phyloP scores from a whole-genome alignment of 2,888 invertebrate species.

The Nemoura dubitans region DNA sequence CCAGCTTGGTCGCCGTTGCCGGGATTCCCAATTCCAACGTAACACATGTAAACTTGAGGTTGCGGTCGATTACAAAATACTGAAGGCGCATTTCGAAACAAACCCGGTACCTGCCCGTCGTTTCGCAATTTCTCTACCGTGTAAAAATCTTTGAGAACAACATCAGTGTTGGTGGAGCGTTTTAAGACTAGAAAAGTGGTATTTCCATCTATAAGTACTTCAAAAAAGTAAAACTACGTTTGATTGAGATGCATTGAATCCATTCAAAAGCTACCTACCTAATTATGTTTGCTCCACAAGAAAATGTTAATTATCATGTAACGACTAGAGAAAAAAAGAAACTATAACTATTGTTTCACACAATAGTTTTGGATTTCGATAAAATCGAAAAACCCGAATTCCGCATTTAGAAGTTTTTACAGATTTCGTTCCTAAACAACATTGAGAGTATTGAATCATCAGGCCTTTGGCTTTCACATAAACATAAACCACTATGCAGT shows the following conservation, averaged over 20 bases:
- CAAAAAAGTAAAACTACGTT: slow-evolving; percentile 4
- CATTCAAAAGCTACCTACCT: background rate
- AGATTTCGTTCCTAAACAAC: background rate
- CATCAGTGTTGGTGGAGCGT: background rate
- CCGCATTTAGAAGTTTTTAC: background rate
- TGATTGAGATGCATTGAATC: background rate
- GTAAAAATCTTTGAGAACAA: background rate
- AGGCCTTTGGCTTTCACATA: background rate
- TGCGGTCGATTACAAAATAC: slow-evolving; percentile 12
- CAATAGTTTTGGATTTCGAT: background rate
- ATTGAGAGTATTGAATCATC: background rate
- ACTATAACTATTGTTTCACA: background rate
- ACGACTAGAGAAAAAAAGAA: background rate
- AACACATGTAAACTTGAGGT: background rate
- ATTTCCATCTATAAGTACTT: background rate
- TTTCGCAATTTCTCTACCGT: background rate
- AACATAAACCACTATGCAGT: background rate
- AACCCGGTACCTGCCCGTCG: background rate
- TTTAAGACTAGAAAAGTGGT: background rate
- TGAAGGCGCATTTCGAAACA: background rate
- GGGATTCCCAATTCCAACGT: too few relatives aligned
- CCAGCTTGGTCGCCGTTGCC: background rate
- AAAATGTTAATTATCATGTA: background rate
- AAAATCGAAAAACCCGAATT: background rate
- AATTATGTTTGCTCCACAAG: background rate